A percentile compares a stretch with the other conserved stretches of the same genome.
Conservation (phyloP, 1,140 invertebrate species). For the Pseudomyrmex concolor region DNA sequence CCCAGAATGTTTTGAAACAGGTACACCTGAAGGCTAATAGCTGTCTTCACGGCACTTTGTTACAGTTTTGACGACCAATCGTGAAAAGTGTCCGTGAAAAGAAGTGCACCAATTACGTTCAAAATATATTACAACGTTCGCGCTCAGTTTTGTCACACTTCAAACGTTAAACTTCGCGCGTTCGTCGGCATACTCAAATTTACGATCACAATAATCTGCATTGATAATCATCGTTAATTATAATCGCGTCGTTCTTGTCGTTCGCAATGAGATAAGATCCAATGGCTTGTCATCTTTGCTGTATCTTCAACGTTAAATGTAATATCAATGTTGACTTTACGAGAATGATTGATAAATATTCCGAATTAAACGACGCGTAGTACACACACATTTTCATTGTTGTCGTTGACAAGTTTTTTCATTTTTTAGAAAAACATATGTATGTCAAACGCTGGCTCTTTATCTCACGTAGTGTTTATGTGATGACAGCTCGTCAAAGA, state of each 20-base stretch:
- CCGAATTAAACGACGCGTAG: no score
- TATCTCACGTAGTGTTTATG: no score
- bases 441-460: no score
- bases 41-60: slow-evolving; percentile 30
- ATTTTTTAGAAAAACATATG: no score
- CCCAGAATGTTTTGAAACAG: slow-evolving; percentile 27
- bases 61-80: slow-evolving; percentile 35
- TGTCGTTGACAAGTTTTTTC: no score
- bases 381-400: no score
- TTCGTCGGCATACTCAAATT: neutral
- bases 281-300: neutral
- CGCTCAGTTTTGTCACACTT: neutral
- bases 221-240: neutral
- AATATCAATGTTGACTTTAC: neutral
- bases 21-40: slow-evolving; percentile 26
- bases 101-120: neutral
- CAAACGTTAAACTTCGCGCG: neutral
- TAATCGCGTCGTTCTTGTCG: neutral
- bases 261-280: neutral
- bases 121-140: neutral
- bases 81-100: slow-evolving; percentile 22
- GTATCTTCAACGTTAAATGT: neutral
- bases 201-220: slow-evolving; percentile 15
- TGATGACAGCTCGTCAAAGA: no score
- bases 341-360: no score